Conservation (phyloP, 2,888 invertebrate species). For the Oasisia sp. region DNA sequence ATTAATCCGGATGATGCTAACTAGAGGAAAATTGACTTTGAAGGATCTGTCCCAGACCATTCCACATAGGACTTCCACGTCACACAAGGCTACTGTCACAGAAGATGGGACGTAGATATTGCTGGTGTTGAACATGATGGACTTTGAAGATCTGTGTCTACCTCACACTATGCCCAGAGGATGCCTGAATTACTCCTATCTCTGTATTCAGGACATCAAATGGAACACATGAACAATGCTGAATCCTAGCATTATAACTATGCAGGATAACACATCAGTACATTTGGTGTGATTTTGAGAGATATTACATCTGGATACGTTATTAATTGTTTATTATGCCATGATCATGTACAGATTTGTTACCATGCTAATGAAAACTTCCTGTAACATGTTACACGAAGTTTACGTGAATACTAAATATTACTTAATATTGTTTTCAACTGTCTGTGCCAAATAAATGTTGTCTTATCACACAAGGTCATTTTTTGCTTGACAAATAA, state of each 20-base stretch:
- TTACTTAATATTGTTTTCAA: too few relatives aligned
- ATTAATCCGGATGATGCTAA: conserved; percentile 3
- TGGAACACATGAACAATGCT: not conserved
- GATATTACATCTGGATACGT: not conserved
- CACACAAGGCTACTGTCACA: not conserved
- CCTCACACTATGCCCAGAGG: not conserved
- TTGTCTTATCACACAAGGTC: too few relatives aligned
- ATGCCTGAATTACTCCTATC: not conserved
- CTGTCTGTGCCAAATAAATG: too few relatives aligned
- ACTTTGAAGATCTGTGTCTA: not conserved
- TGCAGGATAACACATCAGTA: not conserved
- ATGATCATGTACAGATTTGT: too few relatives aligned
- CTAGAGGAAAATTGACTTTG: not conserved
- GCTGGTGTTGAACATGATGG: not conserved
- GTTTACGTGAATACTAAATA: too few relatives aligned
- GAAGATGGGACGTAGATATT: not conserved
- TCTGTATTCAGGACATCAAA: not conserved
- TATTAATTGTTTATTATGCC: too few relatives aligned
- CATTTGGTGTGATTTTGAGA: not conserved
- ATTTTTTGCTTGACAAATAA: too few relatives aligned
- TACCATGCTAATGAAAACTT: too few relatives aligned
- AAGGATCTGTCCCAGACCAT: conserved; percentile 4
- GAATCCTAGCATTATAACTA: not conserved
- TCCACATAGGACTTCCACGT: not conserved
- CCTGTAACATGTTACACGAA: too few relatives aligned